Percentiles rank a stretch among this genome's conserved stretches.
These are phyloP conservation scores for Oryzias celebensis DNA, from an alignment of 2,113 vertebrate genomes.

Conservation along the genomic window DNA sequence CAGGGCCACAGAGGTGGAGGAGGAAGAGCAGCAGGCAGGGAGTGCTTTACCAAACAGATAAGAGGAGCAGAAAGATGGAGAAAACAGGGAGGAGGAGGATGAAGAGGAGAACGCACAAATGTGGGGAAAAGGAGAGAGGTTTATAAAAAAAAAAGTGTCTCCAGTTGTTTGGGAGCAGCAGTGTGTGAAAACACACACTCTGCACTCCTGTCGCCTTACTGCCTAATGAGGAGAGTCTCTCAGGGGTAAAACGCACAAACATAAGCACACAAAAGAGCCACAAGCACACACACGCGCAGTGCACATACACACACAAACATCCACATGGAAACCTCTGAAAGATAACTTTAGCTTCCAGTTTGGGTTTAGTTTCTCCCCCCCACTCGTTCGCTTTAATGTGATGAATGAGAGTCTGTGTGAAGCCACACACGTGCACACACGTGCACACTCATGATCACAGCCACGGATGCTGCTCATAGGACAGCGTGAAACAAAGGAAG, in stretches of 20 bases:
- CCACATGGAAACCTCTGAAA: constrained; percentile 72
- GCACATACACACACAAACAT: constrained; percentile 40
- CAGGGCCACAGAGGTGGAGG: constrained; percentile 6
- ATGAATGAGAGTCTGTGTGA: constrained; percentile 64
- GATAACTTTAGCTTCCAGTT: constrained; percentile 73
- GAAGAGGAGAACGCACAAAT: constrained; percentile 31
- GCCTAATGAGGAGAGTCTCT: constrained; percentile 76
- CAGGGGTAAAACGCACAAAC: constrained; percentile 39
- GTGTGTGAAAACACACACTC: constrained; percentile 76
- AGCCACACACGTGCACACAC: constrained; percentile 30
- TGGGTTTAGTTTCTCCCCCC: constrained; percentile 58
- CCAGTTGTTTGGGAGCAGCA: constrained; percentile 65
- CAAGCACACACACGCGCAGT: constrained; percentile 31
- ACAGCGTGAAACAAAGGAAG: constrained; percentile 4
- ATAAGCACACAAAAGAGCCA: constrained; percentile 16
- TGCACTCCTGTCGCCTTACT: constrained; percentile 71
- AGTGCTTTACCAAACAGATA: constrained; percentile 3
- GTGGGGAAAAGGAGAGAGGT: constrained; percentile 20
- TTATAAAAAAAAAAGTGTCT: constrained; percentile 35
- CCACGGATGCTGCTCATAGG: constrained; percentile 12
- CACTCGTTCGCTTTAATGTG: constrained; percentile 59
- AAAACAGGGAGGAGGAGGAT: constrained; percentile 2
- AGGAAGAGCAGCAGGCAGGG: constrained; percentile 11
- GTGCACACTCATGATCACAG: constrained; percentile 35
- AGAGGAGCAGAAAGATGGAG: constrained; percentile 5